Percentiles rank a stretch among this genome's conserved stretches.
phyloP scores from a whole-genome alignment of 2,113 vertebrate species.

The Mesembrinibis cayennensis region DNA sequence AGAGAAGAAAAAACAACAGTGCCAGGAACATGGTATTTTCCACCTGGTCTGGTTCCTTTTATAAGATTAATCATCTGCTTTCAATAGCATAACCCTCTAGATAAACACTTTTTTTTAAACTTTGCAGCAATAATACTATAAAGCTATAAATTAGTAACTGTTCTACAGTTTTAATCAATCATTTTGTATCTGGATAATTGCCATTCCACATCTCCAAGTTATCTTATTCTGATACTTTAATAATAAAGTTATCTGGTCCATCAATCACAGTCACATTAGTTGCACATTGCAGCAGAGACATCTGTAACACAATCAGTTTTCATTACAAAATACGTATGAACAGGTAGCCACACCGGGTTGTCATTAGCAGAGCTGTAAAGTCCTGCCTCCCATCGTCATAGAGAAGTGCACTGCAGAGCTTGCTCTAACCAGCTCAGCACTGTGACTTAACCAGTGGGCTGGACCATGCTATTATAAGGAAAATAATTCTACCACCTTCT shows the following conservation, averaged over 20 bases:
- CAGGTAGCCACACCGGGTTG: neutral
- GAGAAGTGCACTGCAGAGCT: neutral
- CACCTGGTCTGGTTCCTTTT: neutral
- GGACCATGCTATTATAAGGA: neutral
- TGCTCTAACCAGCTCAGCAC: neutral
- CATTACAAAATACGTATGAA: neutral
- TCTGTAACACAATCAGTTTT: neutral
- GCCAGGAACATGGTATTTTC: neutral
- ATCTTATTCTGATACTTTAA: neutral
- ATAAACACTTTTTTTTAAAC: neutral
- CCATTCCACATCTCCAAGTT: neutral
- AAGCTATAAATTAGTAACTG: neutral
- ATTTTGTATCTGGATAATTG: neutral
- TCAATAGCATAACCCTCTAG: neutral
- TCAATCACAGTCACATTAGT: neutral
- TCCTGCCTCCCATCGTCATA: neutral
- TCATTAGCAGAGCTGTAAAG: neutral
- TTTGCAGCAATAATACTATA: neutral
- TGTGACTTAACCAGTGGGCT: neutral
- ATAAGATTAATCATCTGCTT: neutral
- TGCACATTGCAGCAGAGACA: neutral
- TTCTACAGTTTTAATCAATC: neutral
- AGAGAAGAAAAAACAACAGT: neutral
- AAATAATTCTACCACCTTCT: neutral
- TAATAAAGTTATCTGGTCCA: neutral